Conservation (phyloP, 1,140 invertebrate species). For the Brevipalpus yothersi region DNA sequence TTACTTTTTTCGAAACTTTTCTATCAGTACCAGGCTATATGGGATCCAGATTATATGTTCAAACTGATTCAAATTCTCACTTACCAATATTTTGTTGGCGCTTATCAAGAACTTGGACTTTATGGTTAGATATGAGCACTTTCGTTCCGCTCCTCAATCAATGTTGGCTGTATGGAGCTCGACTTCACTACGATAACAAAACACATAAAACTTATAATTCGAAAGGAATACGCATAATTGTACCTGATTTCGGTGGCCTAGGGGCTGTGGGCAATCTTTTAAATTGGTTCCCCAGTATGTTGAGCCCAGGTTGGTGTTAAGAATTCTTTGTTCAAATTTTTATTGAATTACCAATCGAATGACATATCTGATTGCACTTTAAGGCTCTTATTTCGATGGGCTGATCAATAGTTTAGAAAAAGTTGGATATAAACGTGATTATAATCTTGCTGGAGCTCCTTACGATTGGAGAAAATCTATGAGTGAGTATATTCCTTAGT, state of each 20-base stretch:
- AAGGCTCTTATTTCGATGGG: neutral
- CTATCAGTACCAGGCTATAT: conserved; percentile 1
- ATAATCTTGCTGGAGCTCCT: neutral
- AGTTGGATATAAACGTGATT: neutral
- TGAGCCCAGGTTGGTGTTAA: neutral
- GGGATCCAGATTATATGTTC: neutral
- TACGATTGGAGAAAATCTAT: neutral
- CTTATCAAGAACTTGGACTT: neutral
- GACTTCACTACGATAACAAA: neutral
- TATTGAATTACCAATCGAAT: no score
- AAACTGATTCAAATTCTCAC: neutral
- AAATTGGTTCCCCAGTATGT: neutral
- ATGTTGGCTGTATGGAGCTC: neutral
- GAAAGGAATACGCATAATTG: neutral
- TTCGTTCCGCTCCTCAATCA: neutral
- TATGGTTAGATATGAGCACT: neutral
- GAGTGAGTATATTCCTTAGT: neutral
- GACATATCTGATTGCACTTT: neutral
- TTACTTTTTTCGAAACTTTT: no score
- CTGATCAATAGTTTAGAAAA: neutral
- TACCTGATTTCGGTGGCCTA: neutral
- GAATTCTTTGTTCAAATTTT: neutral
- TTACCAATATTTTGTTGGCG: neutral
- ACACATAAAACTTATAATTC: neutral
- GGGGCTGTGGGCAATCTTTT: neutral